phyloP scores from a whole-genome alignment of 2,113 vertebrate species.

The Planiliza haematocheilus region DNA sequence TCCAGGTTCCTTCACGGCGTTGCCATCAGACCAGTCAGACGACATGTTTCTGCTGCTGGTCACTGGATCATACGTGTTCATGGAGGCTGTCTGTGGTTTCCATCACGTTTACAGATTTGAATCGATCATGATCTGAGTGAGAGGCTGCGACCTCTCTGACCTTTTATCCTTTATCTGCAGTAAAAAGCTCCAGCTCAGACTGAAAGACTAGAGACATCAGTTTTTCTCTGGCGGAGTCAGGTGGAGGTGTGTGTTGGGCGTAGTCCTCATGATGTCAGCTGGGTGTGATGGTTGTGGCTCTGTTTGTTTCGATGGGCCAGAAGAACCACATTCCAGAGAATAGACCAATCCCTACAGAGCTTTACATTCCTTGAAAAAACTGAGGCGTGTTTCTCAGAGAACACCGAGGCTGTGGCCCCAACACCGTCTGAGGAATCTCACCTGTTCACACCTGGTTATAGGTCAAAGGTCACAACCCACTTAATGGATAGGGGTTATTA shows the following conservation, averaged over 20 bases:
- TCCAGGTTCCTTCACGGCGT: not conserved
- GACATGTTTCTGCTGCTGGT: conserved; percentile 52
- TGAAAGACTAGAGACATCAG: too few relatives aligned
- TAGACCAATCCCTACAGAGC: conserved; percentile 37
- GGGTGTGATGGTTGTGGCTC: conserved; percentile 29
- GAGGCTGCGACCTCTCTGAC: not conserved
- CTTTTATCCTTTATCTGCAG: not conserved
- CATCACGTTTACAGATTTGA: not conserved
- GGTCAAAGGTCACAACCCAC: too few relatives aligned
- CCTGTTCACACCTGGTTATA: too few relatives aligned
- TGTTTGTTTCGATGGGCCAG: conserved; percentile 72
- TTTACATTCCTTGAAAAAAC: conserved; percentile 25
- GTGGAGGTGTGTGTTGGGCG: conserved; percentile 13
- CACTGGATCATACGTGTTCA: conserved; percentile 16
- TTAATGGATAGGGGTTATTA: too few relatives aligned
- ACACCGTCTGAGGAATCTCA: too few relatives aligned
- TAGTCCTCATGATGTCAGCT: conserved; percentile 43
- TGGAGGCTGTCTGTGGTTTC: not conserved
- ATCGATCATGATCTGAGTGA: not conserved
- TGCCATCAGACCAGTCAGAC: conserved; percentile 32
- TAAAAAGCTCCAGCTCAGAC: not conserved
- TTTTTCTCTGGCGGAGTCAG: not conserved
- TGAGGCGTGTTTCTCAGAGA: not conserved
- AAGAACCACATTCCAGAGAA: conserved; percentile 72
- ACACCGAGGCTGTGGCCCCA: too few relatives aligned